Conservation (phyloP, 2,797 vertebrate species). For the Aplochiton taeniatus region DNA sequence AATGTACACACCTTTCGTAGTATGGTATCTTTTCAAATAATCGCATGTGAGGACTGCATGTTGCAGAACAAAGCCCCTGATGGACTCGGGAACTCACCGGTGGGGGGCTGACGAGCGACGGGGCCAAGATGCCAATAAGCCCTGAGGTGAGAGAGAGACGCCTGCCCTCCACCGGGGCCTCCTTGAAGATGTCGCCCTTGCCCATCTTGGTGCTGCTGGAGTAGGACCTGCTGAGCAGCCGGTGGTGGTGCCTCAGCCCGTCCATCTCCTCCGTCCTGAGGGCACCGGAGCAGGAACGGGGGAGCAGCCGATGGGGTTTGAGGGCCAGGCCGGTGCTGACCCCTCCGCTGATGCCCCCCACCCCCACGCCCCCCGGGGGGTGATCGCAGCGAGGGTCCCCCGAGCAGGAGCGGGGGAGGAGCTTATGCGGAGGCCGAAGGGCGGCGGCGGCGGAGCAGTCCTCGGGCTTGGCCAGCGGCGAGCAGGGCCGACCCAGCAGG, state of each 20-base stretch:
- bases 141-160: constrained; percentile 92
- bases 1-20: too few relatives aligned
- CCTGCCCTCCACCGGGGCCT: constrained; percentile 79
- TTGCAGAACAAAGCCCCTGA: not conserved
- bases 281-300: constrained; percentile 83
- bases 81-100: constrained; percentile 39
- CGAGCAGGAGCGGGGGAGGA: constrained; percentile 79
- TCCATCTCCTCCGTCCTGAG: constrained; percentile 84
- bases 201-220: constrained; percentile 81
- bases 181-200: constrained; percentile 82
- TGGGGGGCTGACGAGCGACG: constrained; percentile 76
- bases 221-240: constrained; percentile 83
- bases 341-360: constrained; percentile 38
- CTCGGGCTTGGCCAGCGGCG: constrained; percentile 73
- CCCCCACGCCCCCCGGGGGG: constrained; percentile 26
- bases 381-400: constrained; percentile 84
- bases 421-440: constrained; percentile 73
- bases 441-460: constrained; percentile 71
- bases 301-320: constrained; percentile 84
- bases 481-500: constrained; percentile 80
- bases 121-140: constrained; percentile 89
- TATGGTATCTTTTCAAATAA: too few relatives aligned
- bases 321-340: constrained; percentile 46
- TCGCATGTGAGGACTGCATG: too few relatives aligned
- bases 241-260: constrained; percentile 81